phyloP scores from a whole-genome alignment of 2,888 invertebrate species.

The Cephalotes varians region DNA sequence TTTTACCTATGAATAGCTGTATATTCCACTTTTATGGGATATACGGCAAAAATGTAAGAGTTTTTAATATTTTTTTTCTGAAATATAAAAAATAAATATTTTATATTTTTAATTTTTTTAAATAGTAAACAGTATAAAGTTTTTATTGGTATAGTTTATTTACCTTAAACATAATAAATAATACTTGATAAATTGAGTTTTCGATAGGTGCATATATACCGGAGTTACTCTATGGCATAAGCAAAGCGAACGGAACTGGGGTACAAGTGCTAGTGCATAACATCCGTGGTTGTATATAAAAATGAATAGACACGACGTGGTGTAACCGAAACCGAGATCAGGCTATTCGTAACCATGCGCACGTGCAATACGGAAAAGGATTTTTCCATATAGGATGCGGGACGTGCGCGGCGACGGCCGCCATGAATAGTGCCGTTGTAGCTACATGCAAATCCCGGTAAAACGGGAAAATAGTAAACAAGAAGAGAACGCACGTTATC shows the following conservation, averaged over 20 bases:
- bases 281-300: slow-evolving; percentile 38
- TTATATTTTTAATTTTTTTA: too few relatives aligned
- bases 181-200: too few relatives aligned
- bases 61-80: too few relatives aligned
- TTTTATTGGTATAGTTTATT: too few relatives aligned
- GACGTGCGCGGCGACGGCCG: slow-evolving; percentile 23
- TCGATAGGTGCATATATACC: too few relatives aligned
- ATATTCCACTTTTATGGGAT: too few relatives aligned
- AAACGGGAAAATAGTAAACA: slow-evolving; percentile 51
- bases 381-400: slow-evolving; percentile 46
- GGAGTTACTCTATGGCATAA: too few relatives aligned
- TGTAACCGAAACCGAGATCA: slow-evolving; percentile 47
- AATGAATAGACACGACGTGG: slow-evolving; percentile 53
- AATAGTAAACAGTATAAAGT: too few relatives aligned
- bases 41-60: too few relatives aligned
- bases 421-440: slow-evolving; percentile 46
- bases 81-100: too few relatives aligned
- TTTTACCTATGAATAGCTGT: too few relatives aligned
- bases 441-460: slow-evolving; percentile 52
- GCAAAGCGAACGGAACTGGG: background rate
- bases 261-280: slow-evolving; percentile 35
- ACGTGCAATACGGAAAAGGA: slow-evolving; percentile 52
- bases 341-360: slow-evolving; percentile 51
- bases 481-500: slow-evolving; percentile 27
- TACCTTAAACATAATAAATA: too few relatives aligned